Percentiles rank a stretch among this genome's conserved stretches.
Evolutionary conservation across 2,888 invertebrate species (phyloP).

Genomic region (Apoda limacodes): DNA sequence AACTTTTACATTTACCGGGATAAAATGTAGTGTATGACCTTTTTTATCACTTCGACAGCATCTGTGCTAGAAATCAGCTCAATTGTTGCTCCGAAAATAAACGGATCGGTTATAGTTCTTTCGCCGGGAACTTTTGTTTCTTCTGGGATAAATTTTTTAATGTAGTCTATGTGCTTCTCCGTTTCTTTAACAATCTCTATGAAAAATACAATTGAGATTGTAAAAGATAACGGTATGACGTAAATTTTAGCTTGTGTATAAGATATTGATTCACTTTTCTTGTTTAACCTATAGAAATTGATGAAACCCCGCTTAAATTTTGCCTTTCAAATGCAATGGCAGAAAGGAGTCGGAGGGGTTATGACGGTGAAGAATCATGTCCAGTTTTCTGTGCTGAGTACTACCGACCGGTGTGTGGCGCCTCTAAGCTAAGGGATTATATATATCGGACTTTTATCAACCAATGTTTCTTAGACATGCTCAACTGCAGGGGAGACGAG

Average conservation of each 20-base stretch:
- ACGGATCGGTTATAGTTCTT: too few relatives aligned
- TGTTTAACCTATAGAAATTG: slow-evolving; percentile 30
- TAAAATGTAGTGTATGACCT: too few relatives aligned
- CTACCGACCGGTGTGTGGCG: slow-evolving; percentile 50
- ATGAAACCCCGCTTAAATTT: slow-evolving; percentile 31
- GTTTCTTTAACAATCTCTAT: background rate
- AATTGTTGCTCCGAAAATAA: too few relatives aligned
- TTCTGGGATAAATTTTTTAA: too few relatives aligned
- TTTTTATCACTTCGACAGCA: too few relatives aligned
- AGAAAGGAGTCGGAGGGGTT: slow-evolving; percentile 24
- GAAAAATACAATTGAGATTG: background rate
- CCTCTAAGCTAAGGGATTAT: slow-evolving; percentile 32
- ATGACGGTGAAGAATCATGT: slow-evolving; percentile 36
- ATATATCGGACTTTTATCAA: slow-evolving; percentile 43
- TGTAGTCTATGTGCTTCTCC: too few relatives aligned
- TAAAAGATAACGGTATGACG: slow-evolving; percentile 1
- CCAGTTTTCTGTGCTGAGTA: slow-evolving; percentile 49
- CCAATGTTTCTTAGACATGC: slow-evolving; percentile 49
- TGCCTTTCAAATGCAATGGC: slow-evolving; percentile 33
- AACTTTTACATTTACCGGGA: too few relatives aligned
- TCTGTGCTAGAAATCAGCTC: too few relatives aligned
- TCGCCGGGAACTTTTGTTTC: too few relatives aligned
- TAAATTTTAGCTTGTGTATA: too few relatives aligned
- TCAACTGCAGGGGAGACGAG: slow-evolving; percentile 50
- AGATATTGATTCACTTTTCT: background rate